These are phyloP conservation scores for Tetramorium alpestre DNA, from an alignment of 1,140 invertebrate species.

Conservation along the genomic window DNA sequence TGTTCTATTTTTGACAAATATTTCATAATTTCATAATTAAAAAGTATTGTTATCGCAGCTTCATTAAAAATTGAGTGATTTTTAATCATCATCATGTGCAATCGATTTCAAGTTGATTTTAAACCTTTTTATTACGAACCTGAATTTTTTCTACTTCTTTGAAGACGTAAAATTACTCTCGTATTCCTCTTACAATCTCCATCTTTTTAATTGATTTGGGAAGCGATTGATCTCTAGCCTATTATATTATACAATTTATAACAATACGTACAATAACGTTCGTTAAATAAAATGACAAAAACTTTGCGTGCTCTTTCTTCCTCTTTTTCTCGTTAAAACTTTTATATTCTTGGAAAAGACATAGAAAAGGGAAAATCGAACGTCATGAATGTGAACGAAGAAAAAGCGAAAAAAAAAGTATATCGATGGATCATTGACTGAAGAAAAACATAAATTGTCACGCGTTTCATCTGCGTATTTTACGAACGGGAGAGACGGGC, in stretches of 20 bases:
- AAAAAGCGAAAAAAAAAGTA: slow-evolving; percentile 5
- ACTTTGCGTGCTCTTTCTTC: neutral
- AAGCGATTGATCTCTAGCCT: slow-evolving; percentile 12
- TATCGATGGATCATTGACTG: slow-evolving; percentile 32
- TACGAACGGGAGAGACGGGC: neutral
- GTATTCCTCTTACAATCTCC: neutral
- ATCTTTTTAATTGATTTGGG: slow-evolving; percentile 4
- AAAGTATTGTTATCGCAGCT: neutral
- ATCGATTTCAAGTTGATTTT: neutral
- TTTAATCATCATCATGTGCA: neutral
- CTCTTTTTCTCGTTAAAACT: slow-evolving; percentile 1
- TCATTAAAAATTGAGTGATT: neutral
- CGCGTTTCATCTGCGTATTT: slow-evolving; percentile 34
- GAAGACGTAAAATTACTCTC: neutral
- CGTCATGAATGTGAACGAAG: neutral
- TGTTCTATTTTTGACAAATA: neutral
- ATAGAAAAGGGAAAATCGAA: neutral
- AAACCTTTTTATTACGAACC: neutral
- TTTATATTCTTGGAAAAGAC: neutral
- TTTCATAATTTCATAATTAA: neutral
- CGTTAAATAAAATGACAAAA: neutral
- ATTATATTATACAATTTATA: neutral
- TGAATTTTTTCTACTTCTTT: neutral
- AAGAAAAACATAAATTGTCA: slow-evolving; percentile 43
- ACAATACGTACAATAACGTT: slow-evolving; percentile 13